Evolutionary conservation across 2,797 vertebrate genomes (phyloP), one percentile per base, ranked within the genome.

Genomic region (Enteromius argenteus): DNA sequence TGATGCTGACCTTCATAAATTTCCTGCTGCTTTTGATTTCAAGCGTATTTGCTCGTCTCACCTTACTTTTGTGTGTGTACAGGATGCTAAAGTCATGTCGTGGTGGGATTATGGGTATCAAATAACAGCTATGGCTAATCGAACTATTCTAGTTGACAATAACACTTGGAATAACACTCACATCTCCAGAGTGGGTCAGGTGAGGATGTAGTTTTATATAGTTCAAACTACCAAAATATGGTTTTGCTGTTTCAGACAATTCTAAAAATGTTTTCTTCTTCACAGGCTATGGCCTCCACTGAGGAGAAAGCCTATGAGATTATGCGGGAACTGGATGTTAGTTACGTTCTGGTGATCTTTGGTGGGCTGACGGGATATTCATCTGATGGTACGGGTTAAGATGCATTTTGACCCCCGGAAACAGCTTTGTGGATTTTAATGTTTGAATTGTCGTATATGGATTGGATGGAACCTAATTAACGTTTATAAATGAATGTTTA

Each of bases 71-170:
- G 30, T 56, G 85, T 46, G 60, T 86, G 27, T 64, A 62, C 85
- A 99, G 98, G 98, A 99, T 86, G 97, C 98, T 1, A 99, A 99
- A 89, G 98, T 99, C 86, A 99, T 99, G 98, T 99, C 98, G 0
- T 99, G 98, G 98, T 99, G 98, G 98, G 98, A 99, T 94, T 99
- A 99, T 1, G 98, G 98, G 1, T 99, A 99, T 90, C 98, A 99
- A 92, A 99, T 99, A 87, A 99, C 98, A 0, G 98, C 98, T 35
- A 99, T 99, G 98, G 98, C 98, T 15, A 99, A 99, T 91, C 95
- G 98, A 87, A 99, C 98, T 1, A 99, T 99, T 91, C 91, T 99
- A 83, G 98, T 99, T 84, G 98, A 99, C 91, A 99, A 99, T 91
- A 99, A 99, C 92, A 99, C 98, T 0, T 99, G 98, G 98, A 99